Evolutionary conservation across 2,888 invertebrate species (phyloP), one percentile per base, ranked within the genome.

Genomic region (Ichneumon xanthorius): DNA sequence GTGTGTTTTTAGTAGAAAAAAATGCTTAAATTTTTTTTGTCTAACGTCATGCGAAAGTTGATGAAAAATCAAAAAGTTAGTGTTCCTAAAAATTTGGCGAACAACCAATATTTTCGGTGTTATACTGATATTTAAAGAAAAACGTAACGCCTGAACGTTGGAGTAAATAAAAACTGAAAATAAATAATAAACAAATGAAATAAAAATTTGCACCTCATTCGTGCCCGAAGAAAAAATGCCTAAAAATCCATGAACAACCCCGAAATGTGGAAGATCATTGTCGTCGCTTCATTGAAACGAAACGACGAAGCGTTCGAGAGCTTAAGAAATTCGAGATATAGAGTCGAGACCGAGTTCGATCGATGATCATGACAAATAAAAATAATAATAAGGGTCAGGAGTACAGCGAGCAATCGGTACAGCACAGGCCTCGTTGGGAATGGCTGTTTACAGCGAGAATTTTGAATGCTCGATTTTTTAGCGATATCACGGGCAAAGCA

Each of bases 331-430:
- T 22, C 4, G 45, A 5, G 26, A 26, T 16, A 33, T 3, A 14
- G 33, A 22, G 19, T 5, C 7, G 7, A 50, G 61, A 70, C 61
- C 70, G 16, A 71, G 48, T 79, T 79, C 50, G 30, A 58, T 58
- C 19, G 37, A 58, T 48, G 37, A 48, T 37, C 68, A 77, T 68
- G 45, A 45, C 14, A 14, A 45, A 45, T 45, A 14, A 45, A 45
- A 14, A 58, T 40, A 22, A 55, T 30, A 5, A 19, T 40, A 11
- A 22, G n/a, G 50, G 48, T n/a, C 61, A 33, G 58, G 33, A 53
- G 70, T 61, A 63, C 37, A 40, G 9, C 5, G 67, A 68, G 19
- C 50, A 81, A 70, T 81, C 58, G 37, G 75, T 81, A 53, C 40
- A 26, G 61, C 40, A 26, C 33, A 40, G 50, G 26, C 4, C 9